Base-by-base conservation (phyloP, 2,888 invertebrate genomes). In the Junonia oenone region DNA sequence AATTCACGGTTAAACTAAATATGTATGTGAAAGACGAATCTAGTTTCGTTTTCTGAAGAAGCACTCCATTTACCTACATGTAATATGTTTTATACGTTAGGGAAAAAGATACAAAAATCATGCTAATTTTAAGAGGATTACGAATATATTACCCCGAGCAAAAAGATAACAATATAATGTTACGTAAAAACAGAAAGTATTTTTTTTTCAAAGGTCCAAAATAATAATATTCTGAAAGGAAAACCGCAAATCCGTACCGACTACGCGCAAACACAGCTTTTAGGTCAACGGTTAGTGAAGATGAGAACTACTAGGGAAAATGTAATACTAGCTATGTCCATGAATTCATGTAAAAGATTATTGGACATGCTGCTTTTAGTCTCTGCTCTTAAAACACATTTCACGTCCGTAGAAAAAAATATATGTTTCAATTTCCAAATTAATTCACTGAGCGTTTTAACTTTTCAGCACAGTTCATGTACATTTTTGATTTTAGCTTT, bases 221-320 rank as follows among this genome's bases (percentile, higher is more conserved):
- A 51, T 59, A 59, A 62, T 62, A 55, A 57, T 58, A 59, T 51
- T 51, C 53, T 29, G 48, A 54, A 46, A 55, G 51, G 49, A 51
- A 61, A 57, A 58, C 63, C 61, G 55, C 63, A 58, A 62, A 59
- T 59, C 60, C 48, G 50, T 47, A 55, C 55, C 15, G 43, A 53
- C 52, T 29, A 48, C 40, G 53, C 48, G 37, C 26, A 54, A 50
- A 45, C 45, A 52, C 50, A 53, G 56, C 59, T 61, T 63, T 61
- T 59, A 60, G 63, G 63, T 63, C 62, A 63, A 55, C 51, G 45
- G 53, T 35, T 38, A 52, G 45, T 55, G 37, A 48, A 61, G 59
- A 61, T 46, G 53, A 40, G 45, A 58, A 55, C 49, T 63, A 57
- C 53, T 49, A 60, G 55, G 46, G 54, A 55, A 50, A 46, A 38